phyloP scores from a whole-genome alignment of 2,113 vertebrate genomes.

The Pseudopodoces humilis region DNA sequence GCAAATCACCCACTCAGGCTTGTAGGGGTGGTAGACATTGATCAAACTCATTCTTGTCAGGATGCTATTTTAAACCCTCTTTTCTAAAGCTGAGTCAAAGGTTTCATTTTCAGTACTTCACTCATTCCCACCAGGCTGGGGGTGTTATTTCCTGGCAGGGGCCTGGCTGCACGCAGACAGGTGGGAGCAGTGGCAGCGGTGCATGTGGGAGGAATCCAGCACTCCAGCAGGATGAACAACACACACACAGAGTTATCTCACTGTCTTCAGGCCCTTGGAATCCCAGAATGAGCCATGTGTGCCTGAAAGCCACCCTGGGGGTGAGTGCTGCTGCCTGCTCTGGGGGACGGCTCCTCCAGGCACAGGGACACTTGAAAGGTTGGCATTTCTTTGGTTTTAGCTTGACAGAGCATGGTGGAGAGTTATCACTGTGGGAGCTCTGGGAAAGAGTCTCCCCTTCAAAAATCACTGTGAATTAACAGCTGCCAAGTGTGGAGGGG shows the following conservation, averaged over 20 bases:
- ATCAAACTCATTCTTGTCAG: background rate
- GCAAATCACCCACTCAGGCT: too few relatives aligned
- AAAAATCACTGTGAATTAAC: background rate
- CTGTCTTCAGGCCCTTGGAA: background rate
- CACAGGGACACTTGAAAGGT: accelerated
- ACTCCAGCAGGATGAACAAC: background rate
- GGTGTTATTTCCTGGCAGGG: accelerated
- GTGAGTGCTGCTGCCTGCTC: background rate
- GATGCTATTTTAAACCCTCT: background rate
- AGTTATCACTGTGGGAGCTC: background rate
- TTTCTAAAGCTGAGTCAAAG: background rate
- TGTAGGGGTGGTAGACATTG: accelerated
- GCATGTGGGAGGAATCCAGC: background rate
- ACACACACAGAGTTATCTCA: background rate
- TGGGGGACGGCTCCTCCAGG: background rate
- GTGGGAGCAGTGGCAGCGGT: background rate
- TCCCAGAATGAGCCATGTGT: background rate
- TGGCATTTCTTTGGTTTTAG: background rate
- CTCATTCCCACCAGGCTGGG: too few relatives aligned
- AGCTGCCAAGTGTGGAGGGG: background rate
- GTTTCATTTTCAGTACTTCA: background rate
- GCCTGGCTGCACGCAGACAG: background rate
- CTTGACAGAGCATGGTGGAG: accelerated
- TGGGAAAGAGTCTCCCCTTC: background rate
- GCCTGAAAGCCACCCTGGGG: background rate